Evolutionary conservation across 2,113 vertebrate genomes (phyloP).

Genomic region (Ceratotherium simum): DNA sequence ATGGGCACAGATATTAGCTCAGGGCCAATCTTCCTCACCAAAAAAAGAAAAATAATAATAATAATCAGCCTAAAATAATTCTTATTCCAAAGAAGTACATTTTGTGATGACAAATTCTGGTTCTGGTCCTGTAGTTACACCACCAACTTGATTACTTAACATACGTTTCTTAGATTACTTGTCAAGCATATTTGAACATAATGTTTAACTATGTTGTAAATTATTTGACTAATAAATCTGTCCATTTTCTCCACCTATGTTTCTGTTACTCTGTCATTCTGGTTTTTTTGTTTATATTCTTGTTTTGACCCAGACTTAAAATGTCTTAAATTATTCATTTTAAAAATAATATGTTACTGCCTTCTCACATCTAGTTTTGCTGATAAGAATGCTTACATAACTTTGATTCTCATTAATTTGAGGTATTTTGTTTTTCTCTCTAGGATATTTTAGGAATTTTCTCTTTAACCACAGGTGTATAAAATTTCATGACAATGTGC

Average conservation of each 20-base stretch:
- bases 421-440: background rate
- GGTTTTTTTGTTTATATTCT: background rate
- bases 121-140: too few relatives aligned
- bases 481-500: background rate
- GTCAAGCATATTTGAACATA: background rate
- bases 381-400: background rate
- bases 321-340: background rate
- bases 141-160: background rate
- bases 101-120: too few relatives aligned
- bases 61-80: too few relatives aligned
- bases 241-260: background rate
- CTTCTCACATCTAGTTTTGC: background rate
- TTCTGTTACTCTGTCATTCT: background rate
- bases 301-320: background rate
- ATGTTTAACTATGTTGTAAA: background rate
- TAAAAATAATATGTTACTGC: background rate
- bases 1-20: too few relatives aligned
- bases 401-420: background rate
- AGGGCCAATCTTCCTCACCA: too few relatives aligned
- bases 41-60: too few relatives aligned
- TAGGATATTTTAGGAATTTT: background rate
- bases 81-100: too few relatives aligned
- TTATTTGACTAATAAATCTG: background rate
- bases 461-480: background rate
- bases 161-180: background rate